These are phyloP conservation scores for Tenthredo amoena DNA, from an alignment of 2,888 invertebrate genomes.

Conservation along the genomic window DNA sequence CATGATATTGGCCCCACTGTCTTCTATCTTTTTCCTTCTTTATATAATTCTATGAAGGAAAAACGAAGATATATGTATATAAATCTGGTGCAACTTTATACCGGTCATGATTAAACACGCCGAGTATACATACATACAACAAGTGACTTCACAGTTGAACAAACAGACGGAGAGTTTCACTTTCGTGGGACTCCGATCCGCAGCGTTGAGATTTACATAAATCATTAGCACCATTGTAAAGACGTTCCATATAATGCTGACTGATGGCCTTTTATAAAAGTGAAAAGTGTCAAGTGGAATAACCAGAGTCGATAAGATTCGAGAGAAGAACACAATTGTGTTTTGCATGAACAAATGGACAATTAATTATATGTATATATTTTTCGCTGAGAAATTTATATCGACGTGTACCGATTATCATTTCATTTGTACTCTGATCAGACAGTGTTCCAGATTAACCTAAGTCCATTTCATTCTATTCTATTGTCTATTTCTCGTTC, in stretches of 20 bases:
- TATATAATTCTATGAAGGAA: too few species aligned
- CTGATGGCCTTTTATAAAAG: neutral
- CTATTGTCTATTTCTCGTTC: neutral
- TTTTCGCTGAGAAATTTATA: neutral
- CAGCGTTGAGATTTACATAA: conserved; percentile 9
- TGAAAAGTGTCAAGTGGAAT: conserved; percentile 24
- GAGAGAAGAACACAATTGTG: neutral
- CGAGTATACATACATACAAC: neutral
- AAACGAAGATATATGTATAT: too few species aligned
- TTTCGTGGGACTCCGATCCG: neutral
- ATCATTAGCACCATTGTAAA: conserved; percentile 13
- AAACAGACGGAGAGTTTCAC: conserved; percentile 20
- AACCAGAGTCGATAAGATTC: neutral
- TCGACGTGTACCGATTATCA: neutral
- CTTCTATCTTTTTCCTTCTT: too few species aligned
- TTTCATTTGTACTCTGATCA: neutral
- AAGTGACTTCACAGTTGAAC: conserved; percentile 9
- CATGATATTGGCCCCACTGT: too few species aligned
- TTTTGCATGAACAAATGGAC: neutral
- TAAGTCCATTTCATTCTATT: neutral
- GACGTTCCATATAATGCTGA: neutral
- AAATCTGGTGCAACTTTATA: too few species aligned
- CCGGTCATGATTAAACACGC: too few species aligned
- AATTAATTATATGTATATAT: neutral
- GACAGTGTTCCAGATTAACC: neutral